phyloP scores from a whole-genome alignment of 2,888 invertebrate species.

The Hofmannophila pseudospretella region DNA sequence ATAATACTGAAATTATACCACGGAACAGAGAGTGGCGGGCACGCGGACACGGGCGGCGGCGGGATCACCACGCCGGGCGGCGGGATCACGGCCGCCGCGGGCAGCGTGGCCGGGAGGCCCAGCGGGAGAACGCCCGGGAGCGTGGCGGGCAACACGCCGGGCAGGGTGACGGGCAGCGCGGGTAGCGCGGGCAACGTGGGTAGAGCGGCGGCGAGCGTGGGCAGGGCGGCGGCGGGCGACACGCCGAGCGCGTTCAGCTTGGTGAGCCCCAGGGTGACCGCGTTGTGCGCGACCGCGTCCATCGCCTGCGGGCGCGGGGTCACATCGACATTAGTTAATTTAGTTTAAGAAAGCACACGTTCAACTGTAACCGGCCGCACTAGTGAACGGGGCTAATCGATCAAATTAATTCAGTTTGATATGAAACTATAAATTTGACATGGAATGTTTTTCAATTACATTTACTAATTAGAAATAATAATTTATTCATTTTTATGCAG shows the following conservation, averaged over 20 bases:
- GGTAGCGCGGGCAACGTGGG: slow-evolving; percentile 77
- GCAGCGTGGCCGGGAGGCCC: slow-evolving; percentile 79
- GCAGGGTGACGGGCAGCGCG: slow-evolving; percentile 36
- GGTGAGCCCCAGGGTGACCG: slow-evolving; percentile 82
- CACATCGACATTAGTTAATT: no score
- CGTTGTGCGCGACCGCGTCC: slow-evolving; percentile 94
- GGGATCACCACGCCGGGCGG: slow-evolving; percentile 23
- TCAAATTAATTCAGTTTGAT: no score
- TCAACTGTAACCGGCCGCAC: no score
- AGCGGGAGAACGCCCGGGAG: slow-evolving; percentile 69
- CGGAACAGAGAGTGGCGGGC: slow-evolving; percentile 13
- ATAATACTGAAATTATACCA: no score
- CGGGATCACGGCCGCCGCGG: slow-evolving; percentile 59
- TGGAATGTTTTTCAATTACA: no score
- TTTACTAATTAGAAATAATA: no score
- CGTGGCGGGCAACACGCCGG: slow-evolving; percentile 77
- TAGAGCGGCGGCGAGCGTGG: slow-evolving; percentile 53
- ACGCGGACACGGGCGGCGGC: slow-evolving; percentile 50
- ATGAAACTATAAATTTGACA: no score
- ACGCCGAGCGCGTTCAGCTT: slow-evolving; percentile 55
- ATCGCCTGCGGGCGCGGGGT: slow-evolving; percentile 83
- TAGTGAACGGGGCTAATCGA: no score
- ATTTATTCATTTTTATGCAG: no score
- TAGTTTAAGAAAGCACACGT: no score
- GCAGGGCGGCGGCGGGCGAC: slow-evolving; percentile 44